phyloP scores from a whole-genome alignment of 2,888 invertebrate genomes.

The Phasia obesa region DNA sequence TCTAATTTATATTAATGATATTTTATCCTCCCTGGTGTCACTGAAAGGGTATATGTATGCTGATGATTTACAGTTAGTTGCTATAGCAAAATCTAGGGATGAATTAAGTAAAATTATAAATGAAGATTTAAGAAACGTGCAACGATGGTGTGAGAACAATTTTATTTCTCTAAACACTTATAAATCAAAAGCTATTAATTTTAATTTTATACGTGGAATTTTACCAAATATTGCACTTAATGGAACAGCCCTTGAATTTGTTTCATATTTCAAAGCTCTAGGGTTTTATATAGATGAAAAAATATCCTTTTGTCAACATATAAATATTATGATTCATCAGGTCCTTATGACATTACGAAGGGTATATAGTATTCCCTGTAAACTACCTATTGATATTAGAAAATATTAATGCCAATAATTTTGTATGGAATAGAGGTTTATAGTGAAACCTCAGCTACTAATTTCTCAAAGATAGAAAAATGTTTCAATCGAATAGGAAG shows the following conservation, averaged over 20 bases:
- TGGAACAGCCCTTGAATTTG: neutral
- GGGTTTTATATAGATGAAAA: neutral
- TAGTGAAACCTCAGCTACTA: neutral
- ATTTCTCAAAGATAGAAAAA: neutral
- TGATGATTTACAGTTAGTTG: neutral
- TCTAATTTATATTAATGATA: neutral
- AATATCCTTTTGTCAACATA: neutral
- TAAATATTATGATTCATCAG: neutral
- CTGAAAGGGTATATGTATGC: neutral
- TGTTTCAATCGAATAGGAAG: neutral
- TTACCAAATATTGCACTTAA: neutral
- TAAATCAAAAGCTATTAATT: neutral
- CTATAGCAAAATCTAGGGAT: neutral
- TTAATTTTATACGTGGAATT: neutral
- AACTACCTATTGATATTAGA: slow-evolving; percentile 3
- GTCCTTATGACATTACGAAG: neutral
- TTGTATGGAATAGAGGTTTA: neutral
- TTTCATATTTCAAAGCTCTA: neutral
- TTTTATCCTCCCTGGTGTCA: neutral
- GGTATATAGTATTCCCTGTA: neutral
- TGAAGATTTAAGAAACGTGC: neutral
- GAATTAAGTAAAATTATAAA: neutral
- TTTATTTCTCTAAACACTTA: neutral
- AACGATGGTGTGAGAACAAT: neutral
- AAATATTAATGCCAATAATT: neutral